A percentile compares a stretch with the other conserved stretches of the same genome.
These are phyloP conservation scores for Nothobranchius furzeri DNA, from an alignment of 2,113 vertebrate species.

Conservation along the genomic window DNA sequence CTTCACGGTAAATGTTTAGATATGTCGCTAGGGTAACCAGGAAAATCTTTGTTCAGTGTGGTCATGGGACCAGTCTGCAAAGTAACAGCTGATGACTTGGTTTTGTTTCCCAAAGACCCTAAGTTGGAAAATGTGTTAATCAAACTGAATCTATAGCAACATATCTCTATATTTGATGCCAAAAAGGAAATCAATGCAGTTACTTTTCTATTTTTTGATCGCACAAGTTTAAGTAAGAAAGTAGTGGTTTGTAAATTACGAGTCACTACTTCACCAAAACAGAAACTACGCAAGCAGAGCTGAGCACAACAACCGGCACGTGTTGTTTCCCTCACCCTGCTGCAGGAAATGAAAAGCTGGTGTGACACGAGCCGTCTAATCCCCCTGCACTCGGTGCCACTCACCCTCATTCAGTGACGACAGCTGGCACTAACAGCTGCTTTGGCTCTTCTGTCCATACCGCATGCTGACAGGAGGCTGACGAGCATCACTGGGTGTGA, in stretches of 20 bases:
- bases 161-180: no score
- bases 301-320: slow-evolving; percentile 32
- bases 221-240: background rate
- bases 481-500: slow-evolving; percentile 35
- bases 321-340: slow-evolving; percentile 5
- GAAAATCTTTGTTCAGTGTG: slow-evolving; percentile 55
- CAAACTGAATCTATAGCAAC: no score
- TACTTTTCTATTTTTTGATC: background rate
- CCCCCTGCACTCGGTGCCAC: slow-evolving; percentile 12
- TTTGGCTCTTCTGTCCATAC: slow-evolving; percentile 3
- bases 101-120: slow-evolving; percentile 50
- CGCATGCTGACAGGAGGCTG: slow-evolving; percentile 23
- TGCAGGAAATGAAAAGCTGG: slow-evolving; percentile 57
- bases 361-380: slow-evolving; percentile 58
- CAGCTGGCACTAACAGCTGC: slow-evolving; percentile 38
- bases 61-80: slow-evolving; percentile 44
- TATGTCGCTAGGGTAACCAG: slow-evolving; percentile 57
- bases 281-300: slow-evolving; percentile 11
- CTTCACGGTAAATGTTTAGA: slow-evolving; percentile 54
- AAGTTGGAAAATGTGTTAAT: background rate
- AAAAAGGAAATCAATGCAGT: no score
- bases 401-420: slow-evolving; percentile 7
- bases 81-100: slow-evolving; percentile 54
- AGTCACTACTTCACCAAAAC: no score
- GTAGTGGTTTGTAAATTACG: no score